Conservation (phyloP, 2,888 invertebrate genomes). For the Aquatica leii region DNA sequence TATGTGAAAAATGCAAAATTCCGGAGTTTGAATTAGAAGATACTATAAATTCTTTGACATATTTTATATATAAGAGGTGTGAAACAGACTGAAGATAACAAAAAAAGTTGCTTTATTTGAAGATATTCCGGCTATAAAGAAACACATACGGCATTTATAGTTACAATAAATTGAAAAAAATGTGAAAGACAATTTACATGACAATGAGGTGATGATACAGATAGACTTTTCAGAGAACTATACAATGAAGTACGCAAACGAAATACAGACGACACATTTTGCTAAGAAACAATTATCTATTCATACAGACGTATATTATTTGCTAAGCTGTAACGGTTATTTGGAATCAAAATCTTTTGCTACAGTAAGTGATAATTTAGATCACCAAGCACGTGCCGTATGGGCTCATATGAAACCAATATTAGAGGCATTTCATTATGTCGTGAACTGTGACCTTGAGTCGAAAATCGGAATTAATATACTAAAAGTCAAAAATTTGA, state of each 20-base stretch:
- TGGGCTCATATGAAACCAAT: constrained; percentile 42
- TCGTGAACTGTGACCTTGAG: too few species aligned
- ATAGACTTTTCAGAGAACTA: not conserved
- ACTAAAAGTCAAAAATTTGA: too few species aligned
- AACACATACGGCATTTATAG: not conserved
- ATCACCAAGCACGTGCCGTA: constrained; percentile 40
- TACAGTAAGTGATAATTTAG: constrained; percentile 41
- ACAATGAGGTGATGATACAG: too few species aligned
- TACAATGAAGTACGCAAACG: not conserved
- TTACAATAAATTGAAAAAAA: too few species aligned
- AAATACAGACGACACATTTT: not conserved
- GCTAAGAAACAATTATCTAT: not conserved
- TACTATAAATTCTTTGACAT: not conserved
- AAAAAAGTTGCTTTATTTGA: not conserved
- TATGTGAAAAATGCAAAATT: too few species aligned
- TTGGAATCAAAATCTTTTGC: constrained; percentile 37
- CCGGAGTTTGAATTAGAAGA: too few species aligned
- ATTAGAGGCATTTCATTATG: too few species aligned
- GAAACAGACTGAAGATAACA: not conserved
- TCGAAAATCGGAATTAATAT: too few species aligned
- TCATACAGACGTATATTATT: constrained; percentile 3
- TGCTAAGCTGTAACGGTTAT: too few species aligned
- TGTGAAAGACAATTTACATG: not conserved
- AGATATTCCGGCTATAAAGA: not conserved
- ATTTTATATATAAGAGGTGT: not conserved